phyloP scores from a whole-genome alignment of 2,797 vertebrate genomes.

The Pteropus rufus region DNA sequence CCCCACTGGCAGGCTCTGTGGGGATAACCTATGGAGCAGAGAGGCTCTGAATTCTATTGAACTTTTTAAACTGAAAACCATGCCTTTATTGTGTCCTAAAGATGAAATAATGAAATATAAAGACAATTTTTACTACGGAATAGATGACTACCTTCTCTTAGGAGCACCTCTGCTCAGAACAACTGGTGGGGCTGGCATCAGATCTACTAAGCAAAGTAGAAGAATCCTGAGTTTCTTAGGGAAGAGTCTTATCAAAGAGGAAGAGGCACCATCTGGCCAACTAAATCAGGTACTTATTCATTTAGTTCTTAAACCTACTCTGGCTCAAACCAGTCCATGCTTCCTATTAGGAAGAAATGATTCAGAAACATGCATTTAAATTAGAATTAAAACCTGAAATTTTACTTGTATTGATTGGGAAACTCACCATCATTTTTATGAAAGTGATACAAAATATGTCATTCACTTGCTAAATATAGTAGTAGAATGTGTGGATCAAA shows the following conservation, averaged over 20 bases:
- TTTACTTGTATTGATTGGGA: constrained; percentile 5
- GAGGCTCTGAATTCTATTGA: background rate
- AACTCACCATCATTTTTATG: background rate
- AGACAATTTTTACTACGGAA: background rate
- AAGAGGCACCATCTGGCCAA: background rate
- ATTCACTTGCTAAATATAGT: background rate
- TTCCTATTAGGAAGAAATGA: background rate
- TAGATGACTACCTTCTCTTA: background rate
- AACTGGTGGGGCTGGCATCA: background rate
- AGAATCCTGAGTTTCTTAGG: background rate
- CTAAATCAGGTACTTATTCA: background rate
- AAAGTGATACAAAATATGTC: background rate
- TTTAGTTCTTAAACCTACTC: background rate
- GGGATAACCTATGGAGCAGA: background rate
- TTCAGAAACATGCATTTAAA: background rate
- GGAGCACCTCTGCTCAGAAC: background rate
- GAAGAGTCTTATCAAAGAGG: background rate
- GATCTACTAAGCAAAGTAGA: background rate
- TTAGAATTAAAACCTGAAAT: background rate
- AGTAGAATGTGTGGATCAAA: background rate
- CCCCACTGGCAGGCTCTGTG: background rate
- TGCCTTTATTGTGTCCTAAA: background rate
- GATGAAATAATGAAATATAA: background rate
- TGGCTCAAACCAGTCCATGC: background rate
- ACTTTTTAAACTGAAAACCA: background rate